phyloP scores from a whole-genome alignment of 2,888 invertebrate species.

The Zhuqinia jingwanae region DNA sequence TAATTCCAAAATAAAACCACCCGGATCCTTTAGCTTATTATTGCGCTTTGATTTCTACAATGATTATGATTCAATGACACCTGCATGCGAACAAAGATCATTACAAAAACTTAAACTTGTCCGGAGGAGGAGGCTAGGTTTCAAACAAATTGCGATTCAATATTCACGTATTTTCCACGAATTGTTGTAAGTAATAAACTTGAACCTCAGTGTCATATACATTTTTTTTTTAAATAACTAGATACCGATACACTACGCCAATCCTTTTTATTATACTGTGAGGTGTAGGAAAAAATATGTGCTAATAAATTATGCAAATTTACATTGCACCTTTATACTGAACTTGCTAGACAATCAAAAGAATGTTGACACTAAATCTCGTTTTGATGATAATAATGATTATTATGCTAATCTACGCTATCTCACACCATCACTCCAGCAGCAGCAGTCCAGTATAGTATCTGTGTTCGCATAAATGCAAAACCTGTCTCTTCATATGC shows the following conservation, averaged over 20 bases:
- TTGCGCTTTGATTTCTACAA: too few relatives aligned
- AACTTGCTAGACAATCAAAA: conserved; percentile 1
- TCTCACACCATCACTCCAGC: conserved; percentile 11
- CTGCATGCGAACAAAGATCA: background rate
- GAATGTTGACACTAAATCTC: conserved; percentile 44
- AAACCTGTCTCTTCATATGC: conserved; percentile 9
- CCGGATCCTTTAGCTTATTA: too few relatives aligned
- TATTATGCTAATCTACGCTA: conserved; percentile 30
- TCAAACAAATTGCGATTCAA: background rate
- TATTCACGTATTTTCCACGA: conserved; percentile 21
- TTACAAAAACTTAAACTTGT: background rate
- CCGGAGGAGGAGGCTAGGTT: conserved; percentile 6
- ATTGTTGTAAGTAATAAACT: too few relatives aligned
- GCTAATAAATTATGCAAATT: conserved; percentile 62
- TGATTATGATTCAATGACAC: background rate
- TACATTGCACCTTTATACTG: conserved; percentile 13
- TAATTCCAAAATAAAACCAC: background rate
- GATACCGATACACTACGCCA: too few relatives aligned
- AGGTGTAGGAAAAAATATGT: conserved; percentile 17
- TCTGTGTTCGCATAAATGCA: background rate
- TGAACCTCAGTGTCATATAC: too few relatives aligned
- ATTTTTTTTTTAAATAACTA: too few relatives aligned
- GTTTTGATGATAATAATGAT: conserved; percentile 34
- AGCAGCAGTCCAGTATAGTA: background rate
- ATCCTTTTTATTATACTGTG: too few relatives aligned